phyloP scores from a whole-genome alignment of 2,113 vertebrate genomes.

The Corythornis madagascariensis region DNA sequence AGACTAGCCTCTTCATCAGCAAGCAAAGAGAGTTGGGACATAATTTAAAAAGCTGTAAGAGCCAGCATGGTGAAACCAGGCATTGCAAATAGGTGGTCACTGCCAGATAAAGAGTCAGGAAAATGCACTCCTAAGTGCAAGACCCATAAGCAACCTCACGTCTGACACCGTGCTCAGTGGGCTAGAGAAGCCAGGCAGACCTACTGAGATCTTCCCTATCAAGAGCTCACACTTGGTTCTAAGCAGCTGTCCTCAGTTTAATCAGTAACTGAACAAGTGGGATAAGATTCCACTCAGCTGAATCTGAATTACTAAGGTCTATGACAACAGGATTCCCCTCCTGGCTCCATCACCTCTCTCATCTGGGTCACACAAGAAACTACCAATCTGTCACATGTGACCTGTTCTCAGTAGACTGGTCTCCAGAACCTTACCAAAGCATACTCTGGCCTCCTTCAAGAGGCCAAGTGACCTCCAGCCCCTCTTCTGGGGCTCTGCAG shows the following conservation, averaged over 20 bases:
- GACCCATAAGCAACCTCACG: neutral
- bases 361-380: neutral
- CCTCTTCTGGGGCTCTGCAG: neutral
- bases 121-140: neutral
- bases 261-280: neutral
- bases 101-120: neutral
- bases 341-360: neutral
- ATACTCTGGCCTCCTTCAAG: neutral
- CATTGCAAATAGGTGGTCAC: neutral
- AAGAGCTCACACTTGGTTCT: slow-evolving; percentile 10
- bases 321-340: neutral
- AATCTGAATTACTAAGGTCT: neutral
- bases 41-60: neutral
- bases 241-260: neutral
- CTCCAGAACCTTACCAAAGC: neutral
- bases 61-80: neutral
- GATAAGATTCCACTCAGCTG: neutral
- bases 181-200: neutral
- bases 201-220: neutral
- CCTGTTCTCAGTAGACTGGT: neutral
- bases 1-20: neutral
- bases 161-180: neutral
- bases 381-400: neutral
- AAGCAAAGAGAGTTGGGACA: neutral
- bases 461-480: neutral